These are phyloP conservation scores for Rosalia funebris DNA, from an alignment of 2,888 invertebrate species.

Conservation along the genomic window DNA sequence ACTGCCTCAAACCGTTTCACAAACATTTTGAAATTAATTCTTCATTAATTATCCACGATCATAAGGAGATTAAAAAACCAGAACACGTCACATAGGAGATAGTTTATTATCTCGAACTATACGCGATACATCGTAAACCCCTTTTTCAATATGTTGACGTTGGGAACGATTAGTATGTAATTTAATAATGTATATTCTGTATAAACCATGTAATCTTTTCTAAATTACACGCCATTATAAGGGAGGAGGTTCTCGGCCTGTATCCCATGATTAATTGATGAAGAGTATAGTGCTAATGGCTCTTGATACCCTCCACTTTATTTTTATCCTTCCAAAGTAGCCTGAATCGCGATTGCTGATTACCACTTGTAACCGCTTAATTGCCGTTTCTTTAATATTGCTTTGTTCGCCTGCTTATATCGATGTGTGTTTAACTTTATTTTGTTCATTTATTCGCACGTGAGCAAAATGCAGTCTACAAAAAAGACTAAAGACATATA, in stretches of 20 bases:
- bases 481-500: too few relatives aligned
- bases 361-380: constrained; percentile 40
- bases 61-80: too few relatives aligned
- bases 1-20: too few relatives aligned
- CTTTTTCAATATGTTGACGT: constrained; percentile 27
- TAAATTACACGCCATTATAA: constrained; percentile 63
- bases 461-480: too few relatives aligned
- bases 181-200: constrained; percentile 61
- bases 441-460: too few relatives aligned
- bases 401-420: neutral
- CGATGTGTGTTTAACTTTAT: neutral
- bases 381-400: constrained; percentile 28
- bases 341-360: constrained; percentile 33
- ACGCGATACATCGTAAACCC: neutral
- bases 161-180: constrained; percentile 57
- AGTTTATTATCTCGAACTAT: neutral
- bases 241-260: constrained; percentile 55
- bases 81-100: too few relatives aligned
- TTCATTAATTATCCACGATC: too few relatives aligned
- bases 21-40: too few relatives aligned
- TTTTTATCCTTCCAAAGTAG: constrained; percentile 36
- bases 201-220: constrained; percentile 63
- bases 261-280: constrained; percentile 61
- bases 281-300: constrained; percentile 60
- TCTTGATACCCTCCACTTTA: constrained; percentile 59